Base-by-base conservation (phyloP, 2,797 vertebrate species). In the Fistularia commersonii region DNA sequence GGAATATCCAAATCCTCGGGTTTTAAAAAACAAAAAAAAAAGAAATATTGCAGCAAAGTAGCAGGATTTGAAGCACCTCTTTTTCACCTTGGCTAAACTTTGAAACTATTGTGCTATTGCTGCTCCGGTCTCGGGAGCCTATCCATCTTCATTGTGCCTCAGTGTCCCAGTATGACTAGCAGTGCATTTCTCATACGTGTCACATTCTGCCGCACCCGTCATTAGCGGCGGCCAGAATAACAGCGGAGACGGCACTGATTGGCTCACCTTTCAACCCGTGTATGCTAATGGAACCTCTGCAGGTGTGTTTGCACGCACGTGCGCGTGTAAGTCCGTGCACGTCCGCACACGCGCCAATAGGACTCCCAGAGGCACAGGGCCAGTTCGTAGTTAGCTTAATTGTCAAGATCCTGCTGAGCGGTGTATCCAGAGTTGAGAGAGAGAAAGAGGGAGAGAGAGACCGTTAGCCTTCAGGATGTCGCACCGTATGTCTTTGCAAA, bases 321-420 rank as follows among this genome's bases (percentile, higher is more conserved):
- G 10, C 32, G 41, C 33, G 50, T 54, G 48, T 45, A 63, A 40
- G 32, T 48, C 8, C 42, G 33, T 51, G 8, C 38, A 48, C 47
- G 43, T 41, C 53, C 35, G 57, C 32, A 13, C n/a, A 15, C 32
- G 48, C 45, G 59, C 39, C 45, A 42, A 32, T 11, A 69, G 69
- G 66, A 66, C 72, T 70, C 67, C 57, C 11, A 8, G 61, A 51
- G 69, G 54, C 57, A 6, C 11, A 6, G 56, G 75, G 79, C 77
- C 81, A 85, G 81, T 75, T 79, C 68, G 81, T 86, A 78, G 77
- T 88, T 83, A 80, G 81, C 72, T 82, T 89, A 88, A 90, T 89
- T 89, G 86, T 83, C 87, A 79, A 80, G 66, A 79, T 85, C 82
- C 76, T 72, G 80, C 81, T 74, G 77, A 80, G 76, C 81, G 59